Evolutionary conservation across 2,888 invertebrate species (phyloP), one percentile per base, ranked within the genome.

Genomic region (Aphodius granarius): DNA sequence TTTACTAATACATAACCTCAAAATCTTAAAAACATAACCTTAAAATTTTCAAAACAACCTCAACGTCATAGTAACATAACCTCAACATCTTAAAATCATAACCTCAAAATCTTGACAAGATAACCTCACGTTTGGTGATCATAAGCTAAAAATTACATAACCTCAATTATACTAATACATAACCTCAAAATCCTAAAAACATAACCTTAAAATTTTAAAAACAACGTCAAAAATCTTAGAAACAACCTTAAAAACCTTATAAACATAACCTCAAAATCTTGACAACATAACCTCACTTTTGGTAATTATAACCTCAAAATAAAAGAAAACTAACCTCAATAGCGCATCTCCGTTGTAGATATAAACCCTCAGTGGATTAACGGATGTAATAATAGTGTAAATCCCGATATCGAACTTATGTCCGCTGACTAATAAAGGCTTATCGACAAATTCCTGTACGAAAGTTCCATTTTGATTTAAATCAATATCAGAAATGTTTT

Each of bases 401-500:
- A 99, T 92, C 6, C 99, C 98, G 86, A 99, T 95, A 87, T 99
- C 99, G 87, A 99, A 99, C 88, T 97, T 98, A 86, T 95, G 92
- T 0, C 96, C 97, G 86, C 97, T 97, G 2, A 99, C 94, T 17
- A 99, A 89, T 81, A 95, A 92, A 3, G 98, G 98, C 78, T 92
- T 94, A 80, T 94, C 92, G 19, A 99, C 90, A 86, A 94, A 99
- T 86, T 97, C 95, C 85, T 98, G 98, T 2, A 98, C 91, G 86
- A 99, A 99, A 73, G 93, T 94, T 73, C 93, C 94, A 22, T 79
- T 79, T 66, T 89, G 88, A 16, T 89, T 87, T 75, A 96, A 87
- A 86, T 97, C 92, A 70, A 97, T 89, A 73, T 94, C 92, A 3
- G 90, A 88, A 65, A 94, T 88, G 78, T 91, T 90, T 81, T 91